A percentile compares a stretch with the other conserved stretches of the same genome.
These are phyloP conservation scores for Caenorhabditis sp. DNA, from an alignment of 2,888 invertebrate genomes.

Conservation along the genomic window DNA sequence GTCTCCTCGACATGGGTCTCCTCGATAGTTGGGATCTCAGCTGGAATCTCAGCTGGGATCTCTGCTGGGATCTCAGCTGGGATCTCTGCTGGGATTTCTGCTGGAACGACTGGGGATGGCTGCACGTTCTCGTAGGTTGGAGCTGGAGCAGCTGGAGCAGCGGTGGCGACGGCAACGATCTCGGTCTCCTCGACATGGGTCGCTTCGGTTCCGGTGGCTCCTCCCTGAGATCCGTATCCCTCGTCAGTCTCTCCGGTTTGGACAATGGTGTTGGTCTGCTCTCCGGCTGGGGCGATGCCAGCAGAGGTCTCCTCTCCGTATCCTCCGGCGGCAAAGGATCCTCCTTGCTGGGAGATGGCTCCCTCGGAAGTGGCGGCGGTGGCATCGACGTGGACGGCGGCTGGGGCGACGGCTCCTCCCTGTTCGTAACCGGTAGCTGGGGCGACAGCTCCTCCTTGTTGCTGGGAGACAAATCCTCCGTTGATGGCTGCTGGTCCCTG, in stretches of 20 bases:
- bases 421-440: conserved; percentile 37
- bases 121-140: conserved; percentile 57
- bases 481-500: conserved; percentile 53
- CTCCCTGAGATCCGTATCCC: conserved; percentile 42
- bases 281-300: conserved; percentile 13
- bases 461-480: conserved; percentile 47
- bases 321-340: conserved; percentile 48
- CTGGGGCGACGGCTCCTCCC: conserved; percentile 47
- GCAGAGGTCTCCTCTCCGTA: conserved; percentile 44
- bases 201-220: conserved; percentile 16
- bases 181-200: conserved; percentile 40
- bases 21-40: conserved; percentile 6
- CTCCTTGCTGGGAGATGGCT: conserved; percentile 38
- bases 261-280: conserved; percentile 38
- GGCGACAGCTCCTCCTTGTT: conserved; percentile 44
- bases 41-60: conserved; percentile 6
- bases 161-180: conserved; percentile 44
- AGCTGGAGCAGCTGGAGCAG: conserved; percentile 45
- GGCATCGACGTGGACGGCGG: conserved; percentile 32
- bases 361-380: conserved; percentile 37
- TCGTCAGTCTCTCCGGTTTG: conserved; percentile 47
- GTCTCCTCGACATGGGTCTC: conserved; percentile 35
- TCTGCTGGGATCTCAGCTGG: conserved; percentile 12
- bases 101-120: conserved; percentile 35
- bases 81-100: conserved; percentile 1